Percentiles rank a stretch among this genome's conserved stretches.
Conservation (phyloP, 2,797 vertebrate species). For the Myiotriccus ornatus region DNA sequence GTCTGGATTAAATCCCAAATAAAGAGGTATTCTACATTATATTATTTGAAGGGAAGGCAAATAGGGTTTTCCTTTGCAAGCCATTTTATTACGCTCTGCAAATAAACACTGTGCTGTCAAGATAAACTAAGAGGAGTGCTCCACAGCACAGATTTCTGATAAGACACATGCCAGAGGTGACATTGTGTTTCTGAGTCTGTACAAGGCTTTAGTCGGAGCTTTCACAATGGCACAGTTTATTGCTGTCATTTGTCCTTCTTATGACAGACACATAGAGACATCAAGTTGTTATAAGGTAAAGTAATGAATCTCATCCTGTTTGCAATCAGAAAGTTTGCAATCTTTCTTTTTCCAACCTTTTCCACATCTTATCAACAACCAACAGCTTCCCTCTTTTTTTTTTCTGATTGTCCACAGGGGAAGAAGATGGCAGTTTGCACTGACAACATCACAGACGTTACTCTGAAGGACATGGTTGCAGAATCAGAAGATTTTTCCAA, state of each 20-base stretch:
- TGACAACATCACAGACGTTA: slow-evolving; percentile 93
- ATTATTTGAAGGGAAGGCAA: not conserved
- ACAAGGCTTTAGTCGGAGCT: not conserved
- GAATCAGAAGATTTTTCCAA: slow-evolving; percentile 86
- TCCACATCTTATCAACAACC: not conserved
- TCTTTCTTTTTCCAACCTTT: not conserved
- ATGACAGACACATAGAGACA: not conserved
- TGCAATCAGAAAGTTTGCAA: not conserved
- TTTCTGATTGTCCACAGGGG: slow-evolving; percentile 69
- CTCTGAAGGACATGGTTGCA: slow-evolving; percentile 81
- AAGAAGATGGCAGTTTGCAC: slow-evolving; percentile 86
- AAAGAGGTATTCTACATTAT: not conserved
- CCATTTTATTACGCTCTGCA: not conserved
- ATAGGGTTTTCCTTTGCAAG: not conserved
- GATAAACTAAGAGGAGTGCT: slow-evolving; percentile 2
- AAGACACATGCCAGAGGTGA: not conserved
- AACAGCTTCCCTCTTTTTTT: not conserved
- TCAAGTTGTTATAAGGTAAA: not conserved
- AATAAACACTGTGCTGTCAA: not conserved
- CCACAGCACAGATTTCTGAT: not conserved
- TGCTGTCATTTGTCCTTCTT: not conserved
- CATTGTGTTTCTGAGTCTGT: not conserved
- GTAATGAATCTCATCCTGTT: not conserved
- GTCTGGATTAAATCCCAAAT: not conserved
- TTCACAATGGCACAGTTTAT: not conserved